Evolutionary conservation across 2,888 invertebrate species (phyloP).

Genomic region (Lasioglossum oenotherae): DNA sequence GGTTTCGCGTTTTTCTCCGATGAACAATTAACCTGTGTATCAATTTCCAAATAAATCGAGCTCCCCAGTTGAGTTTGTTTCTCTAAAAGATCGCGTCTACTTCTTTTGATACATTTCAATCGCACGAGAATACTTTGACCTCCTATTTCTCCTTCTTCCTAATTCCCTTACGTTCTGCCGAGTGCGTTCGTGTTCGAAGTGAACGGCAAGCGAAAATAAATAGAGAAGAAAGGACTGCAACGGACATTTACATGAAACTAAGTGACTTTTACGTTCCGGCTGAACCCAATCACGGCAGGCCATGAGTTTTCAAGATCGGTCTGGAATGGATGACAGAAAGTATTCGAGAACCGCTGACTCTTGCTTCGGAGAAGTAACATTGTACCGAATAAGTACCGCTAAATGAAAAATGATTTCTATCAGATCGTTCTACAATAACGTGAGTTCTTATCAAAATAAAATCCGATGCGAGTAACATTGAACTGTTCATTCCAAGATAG

Average conservation of each 20-base stretch:
- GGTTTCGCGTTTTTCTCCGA: neutral
- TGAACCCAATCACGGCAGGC: neutral
- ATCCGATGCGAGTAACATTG: neutral
- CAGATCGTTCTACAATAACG: neutral
- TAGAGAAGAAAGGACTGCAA: neutral
- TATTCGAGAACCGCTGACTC: conserved; percentile 5
- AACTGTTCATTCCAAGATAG: neutral
- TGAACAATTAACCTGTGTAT: neutral
- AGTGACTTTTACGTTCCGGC: neutral
- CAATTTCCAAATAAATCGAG: neutral
- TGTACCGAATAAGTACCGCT: neutral
- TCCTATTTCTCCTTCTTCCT: neutral
- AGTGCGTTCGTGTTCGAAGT: neutral
- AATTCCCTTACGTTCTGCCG: neutral
- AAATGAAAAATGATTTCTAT: neutral
- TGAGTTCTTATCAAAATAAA: neutral
- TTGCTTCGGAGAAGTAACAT: neutral
- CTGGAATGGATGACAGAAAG: neutral
- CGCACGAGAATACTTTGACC: neutral
- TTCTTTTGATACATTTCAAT: conserved; percentile 19
- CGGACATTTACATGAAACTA: neutral
- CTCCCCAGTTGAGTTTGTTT: neutral
- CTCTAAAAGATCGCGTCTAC: conserved; percentile 1
- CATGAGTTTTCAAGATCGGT: neutral
- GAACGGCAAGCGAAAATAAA: conserved; percentile 8